A percentile compares a stretch with the other conserved stretches of the same genome.
Evolutionary conservation across 2,797 vertebrate genomes (phyloP).

Genomic region (Argya squamiceps): DNA sequence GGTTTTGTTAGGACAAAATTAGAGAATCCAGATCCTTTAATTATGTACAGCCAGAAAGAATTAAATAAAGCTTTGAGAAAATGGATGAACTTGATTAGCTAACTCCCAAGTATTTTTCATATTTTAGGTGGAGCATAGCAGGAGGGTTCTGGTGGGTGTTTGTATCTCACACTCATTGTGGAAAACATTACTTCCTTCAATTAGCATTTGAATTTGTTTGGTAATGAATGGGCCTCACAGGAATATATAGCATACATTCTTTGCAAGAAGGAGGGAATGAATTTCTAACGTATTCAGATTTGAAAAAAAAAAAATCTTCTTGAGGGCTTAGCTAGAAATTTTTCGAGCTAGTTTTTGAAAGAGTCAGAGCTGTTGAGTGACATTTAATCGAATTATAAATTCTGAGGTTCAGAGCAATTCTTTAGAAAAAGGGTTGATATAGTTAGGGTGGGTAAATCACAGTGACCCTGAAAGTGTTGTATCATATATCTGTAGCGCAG

Average conservation of each 20-base stretch:
- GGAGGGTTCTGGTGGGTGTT: neutral
- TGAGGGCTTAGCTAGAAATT: accelerated
- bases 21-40: neutral
- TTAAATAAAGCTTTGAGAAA: neutral
- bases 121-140: neutral
- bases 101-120: neutral
- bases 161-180: neutral
- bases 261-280: neutral
- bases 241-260: neutral
- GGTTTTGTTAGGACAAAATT: neutral
- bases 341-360: neutral
- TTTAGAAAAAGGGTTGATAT: neutral
- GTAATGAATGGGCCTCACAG: neutral
- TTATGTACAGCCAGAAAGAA: neutral
- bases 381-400: neutral
- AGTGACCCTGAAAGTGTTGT: neutral
- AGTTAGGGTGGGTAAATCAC: neutral
- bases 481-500: neutral
- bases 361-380: neutral
- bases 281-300: neutral
- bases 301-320: neutral
- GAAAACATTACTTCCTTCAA: neutral
- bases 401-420: neutral
- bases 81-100: neutral
- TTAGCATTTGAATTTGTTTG: neutral